Evolutionary conservation across 2,888 invertebrate species (phyloP).

Genomic region (Phaonia tiefii): DNA sequence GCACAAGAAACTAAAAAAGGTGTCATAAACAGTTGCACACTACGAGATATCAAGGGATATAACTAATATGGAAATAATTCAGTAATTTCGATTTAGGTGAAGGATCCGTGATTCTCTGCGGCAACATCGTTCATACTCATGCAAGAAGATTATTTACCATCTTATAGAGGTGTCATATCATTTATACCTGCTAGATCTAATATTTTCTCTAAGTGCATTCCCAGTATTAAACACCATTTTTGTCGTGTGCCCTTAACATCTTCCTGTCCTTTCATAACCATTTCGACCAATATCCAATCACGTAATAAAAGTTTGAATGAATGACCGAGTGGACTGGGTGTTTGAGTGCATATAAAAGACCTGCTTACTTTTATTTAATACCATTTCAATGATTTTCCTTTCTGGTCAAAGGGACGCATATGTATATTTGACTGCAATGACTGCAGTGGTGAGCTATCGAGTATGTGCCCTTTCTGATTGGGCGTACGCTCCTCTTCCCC

Average conservation of each 20-base stretch:
- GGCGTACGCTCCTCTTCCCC: constrained; percentile 20
- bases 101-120: no score
- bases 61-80: no score
- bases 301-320: constrained; percentile 36
- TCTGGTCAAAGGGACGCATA: constrained; percentile 42
- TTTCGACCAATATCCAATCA: constrained; percentile 53
- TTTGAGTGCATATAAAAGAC: constrained; percentile 46
- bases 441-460: constrained; percentile 39
- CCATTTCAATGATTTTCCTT: constrained; percentile 46
- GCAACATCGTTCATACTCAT: no score
- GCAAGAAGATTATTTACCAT: no score
- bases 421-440: constrained; percentile 63
- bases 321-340: constrained; percentile 38
- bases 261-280: constrained; percentile 58
- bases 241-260: not conserved
- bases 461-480: not conserved
- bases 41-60: no score
- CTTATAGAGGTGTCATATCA: no score
- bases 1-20: no score
- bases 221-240: not conserved
- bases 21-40: no score
- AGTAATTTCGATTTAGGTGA: no score
- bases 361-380: constrained; percentile 56
- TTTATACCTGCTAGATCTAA: no score
- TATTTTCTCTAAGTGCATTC: no score